Evolutionary conservation across 2,888 invertebrate species (phyloP).

Genomic region (Bembecia ichneumoniformis): DNA sequence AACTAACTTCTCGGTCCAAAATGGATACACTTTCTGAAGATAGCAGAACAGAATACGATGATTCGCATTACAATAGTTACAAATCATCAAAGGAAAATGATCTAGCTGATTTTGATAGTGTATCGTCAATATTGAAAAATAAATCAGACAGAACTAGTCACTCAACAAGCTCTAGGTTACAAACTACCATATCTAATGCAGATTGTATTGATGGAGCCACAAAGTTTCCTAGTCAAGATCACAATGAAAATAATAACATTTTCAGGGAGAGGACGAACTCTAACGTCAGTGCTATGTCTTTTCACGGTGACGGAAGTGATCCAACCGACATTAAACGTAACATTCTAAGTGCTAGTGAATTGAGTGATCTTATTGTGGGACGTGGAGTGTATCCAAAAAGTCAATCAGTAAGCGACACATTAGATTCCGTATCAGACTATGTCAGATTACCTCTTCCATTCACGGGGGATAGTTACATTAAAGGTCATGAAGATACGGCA

Average conservation of each 20-base stretch:
- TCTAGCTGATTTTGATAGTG: constrained; percentile 63
- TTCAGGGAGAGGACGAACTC: constrained; percentile 83
- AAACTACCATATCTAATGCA: constrained; percentile 33
- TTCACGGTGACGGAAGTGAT: constrained; percentile 91
- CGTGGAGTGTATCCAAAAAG: constrained; percentile 79
- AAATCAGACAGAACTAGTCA: constrained; percentile 60
- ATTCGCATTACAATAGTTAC: constrained; percentile 73
- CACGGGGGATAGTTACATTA: constrained; percentile 71
- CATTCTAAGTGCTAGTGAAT: constrained; percentile 84
- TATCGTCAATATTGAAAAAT: constrained; percentile 62
- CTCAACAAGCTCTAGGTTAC: constrained; percentile 28
- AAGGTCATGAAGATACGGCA: constrained; percentile 73
- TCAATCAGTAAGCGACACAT: constrained; percentile 86
- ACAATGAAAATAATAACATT: constrained; percentile 55
- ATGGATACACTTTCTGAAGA: constrained; percentile 64
- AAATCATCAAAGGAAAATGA: constrained; percentile 67
- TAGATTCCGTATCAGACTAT: constrained; percentile 92
- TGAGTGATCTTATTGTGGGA: constrained; percentile 87
- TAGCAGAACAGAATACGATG: constrained; percentile 57
- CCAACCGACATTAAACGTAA: constrained; percentile 85
- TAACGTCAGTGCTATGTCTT: constrained; percentile 84
- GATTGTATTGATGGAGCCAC: constrained; percentile 68
- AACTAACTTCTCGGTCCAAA: constrained; percentile 73
- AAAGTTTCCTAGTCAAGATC: constrained; percentile 47
- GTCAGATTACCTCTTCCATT: constrained; percentile 80